Evolutionary conservation across 2,113 vertebrate species (phyloP), one percentile per base, ranked within the genome.

Genomic region (Petrocephalus microphthalmus): DNA sequence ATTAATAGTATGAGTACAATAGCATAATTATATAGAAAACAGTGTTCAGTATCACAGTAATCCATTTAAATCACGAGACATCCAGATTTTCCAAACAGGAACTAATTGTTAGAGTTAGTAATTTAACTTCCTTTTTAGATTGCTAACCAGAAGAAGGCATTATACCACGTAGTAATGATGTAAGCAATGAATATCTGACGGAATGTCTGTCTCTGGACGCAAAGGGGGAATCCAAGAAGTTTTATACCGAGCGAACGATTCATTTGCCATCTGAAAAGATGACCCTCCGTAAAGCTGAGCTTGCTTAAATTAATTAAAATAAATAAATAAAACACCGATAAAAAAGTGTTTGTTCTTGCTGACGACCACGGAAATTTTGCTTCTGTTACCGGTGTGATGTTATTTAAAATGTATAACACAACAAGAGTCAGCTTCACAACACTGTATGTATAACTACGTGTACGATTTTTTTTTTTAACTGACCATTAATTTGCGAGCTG

Each of bases 61-160:
- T 7, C 22, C 22, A 25, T 52, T 29, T 84, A 84, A 84, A 84
- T 84, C 82, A 52, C 45, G 22, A 20, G 49, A 52, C 45, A 49
- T 84, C 49, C 82, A 49, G n/a, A 84, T 25, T 52, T 84, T 84
- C 47, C 45, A 84, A 84, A 84, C 45, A 84, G 82, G 82, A 84
- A 84, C 45, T 52, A 52, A 52, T 52, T 84, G 22, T 84, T 78
- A 42, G 29, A 37, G 33, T 78, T 42, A 37, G 71, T 78, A 78
- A 42, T 42, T 42, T 1, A 84, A 52, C 82, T 84, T 84, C 82
- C 82, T 84, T 49, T 52, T 52, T 52, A 37, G 5, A 42, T 78
- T 42, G 29, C 1, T 42, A 78, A 78, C 33, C 71, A 78, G 33
- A 78, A 78, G 71, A 42, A 19, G 29, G 5, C 29, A 78, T 42